Evolutionary conservation across 2,797 vertebrate genomes (phyloP), one percentile per base, ranked within the genome.

Genomic region (Anguilla marmorata): DNA sequence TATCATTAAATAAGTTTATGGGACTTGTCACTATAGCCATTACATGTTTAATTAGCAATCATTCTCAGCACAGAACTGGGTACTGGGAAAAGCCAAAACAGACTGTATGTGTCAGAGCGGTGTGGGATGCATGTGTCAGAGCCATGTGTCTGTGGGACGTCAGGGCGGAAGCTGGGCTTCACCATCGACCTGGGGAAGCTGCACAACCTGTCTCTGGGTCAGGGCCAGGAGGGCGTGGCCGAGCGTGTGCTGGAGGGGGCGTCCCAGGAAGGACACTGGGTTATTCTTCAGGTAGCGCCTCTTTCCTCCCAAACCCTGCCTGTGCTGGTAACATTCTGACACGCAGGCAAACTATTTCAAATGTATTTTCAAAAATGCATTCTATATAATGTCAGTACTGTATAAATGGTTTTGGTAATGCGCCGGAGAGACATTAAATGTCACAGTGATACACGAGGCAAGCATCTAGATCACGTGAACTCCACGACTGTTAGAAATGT

Each of bases 81-180:
- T 69, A 69, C 27, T 69, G 63, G n/a, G 24, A 27, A 69, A 69
- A 69, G 63, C 8, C 63, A 69, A 5, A 69, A 11, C 63, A 27
- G 58, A 52, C 7, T 52, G 50, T 14, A 11, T 69, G 24, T 27
- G n/a, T 69, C n/a, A n/a, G 63, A 69, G 24, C n/a, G 0, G 7
- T 69, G 16, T 63, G 58, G 58, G 58, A 63, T 69, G 66, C 0
- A 11, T 76, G 30, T 76, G 6, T 76, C 27, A 41, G 86, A 56
- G 27, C 19, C 21, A 45, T 45, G 1, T 85, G 66, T 52, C 83
- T 76, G 2, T 56, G 24, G 27, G 33, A n/a, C 60, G 74, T 56
- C 89, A 98, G 97, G 97, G 86, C 93, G 95, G 92, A 98, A 96
- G 90, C 92, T 98, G 85, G 96, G 95, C 12, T 97, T 97, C 90